Percentiles rank a stretch among this genome's conserved stretches.
These are phyloP conservation scores for Larimichthys polyactis DNA, from an alignment of 2,113 vertebrate species.

Conservation along the genomic window DNA sequence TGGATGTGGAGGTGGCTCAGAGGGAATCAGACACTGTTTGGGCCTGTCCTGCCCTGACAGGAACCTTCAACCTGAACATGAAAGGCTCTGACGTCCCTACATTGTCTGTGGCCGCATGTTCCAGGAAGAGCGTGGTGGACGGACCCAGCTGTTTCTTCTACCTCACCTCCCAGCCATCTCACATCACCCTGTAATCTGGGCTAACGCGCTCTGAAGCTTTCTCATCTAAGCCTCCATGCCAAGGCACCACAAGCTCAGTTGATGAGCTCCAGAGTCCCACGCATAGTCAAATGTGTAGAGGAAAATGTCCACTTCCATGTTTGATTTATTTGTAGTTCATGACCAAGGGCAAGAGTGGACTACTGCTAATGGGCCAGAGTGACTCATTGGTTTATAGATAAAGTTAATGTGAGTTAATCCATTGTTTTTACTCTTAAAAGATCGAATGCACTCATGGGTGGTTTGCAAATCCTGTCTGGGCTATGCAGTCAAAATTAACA, in stretches of 20 bases:
- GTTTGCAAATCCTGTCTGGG: slow-evolving; percentile 20
- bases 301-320: slow-evolving; percentile 18
- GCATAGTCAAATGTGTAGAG: slow-evolving; percentile 34
- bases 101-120: slow-evolving; percentile 70
- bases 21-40: slow-evolving; percentile 61
- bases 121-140: slow-evolving; percentile 50
- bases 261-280: slow-evolving; percentile 51
- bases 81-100: slow-evolving; percentile 80
- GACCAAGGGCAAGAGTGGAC: neutral
- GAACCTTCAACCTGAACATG: slow-evolving; percentile 80
- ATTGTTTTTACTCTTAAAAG: slow-evolving; percentile 35
- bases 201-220: slow-evolving; percentile 68
- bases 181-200: slow-evolving; percentile 81
- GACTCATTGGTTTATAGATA: slow-evolving; percentile 24
- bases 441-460: slow-evolving; percentile 56
- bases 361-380: slow-evolving; percentile 45
- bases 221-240: slow-evolving; percentile 57
- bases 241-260: slow-evolving; percentile 47
- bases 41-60: slow-evolving; percentile 77
- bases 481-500: slow-evolving; percentile 5
- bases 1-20: slow-evolving; percentile 48
- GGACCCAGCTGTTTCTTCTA: slow-evolving; percentile 82
- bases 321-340: slow-evolving; percentile 17
- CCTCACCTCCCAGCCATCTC: slow-evolving; percentile 66
- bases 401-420: slow-evolving; percentile 46